Evolutionary conservation across 2,888 invertebrate genomes (phyloP).

Genomic region (Ptilodon capucinus): DNA sequence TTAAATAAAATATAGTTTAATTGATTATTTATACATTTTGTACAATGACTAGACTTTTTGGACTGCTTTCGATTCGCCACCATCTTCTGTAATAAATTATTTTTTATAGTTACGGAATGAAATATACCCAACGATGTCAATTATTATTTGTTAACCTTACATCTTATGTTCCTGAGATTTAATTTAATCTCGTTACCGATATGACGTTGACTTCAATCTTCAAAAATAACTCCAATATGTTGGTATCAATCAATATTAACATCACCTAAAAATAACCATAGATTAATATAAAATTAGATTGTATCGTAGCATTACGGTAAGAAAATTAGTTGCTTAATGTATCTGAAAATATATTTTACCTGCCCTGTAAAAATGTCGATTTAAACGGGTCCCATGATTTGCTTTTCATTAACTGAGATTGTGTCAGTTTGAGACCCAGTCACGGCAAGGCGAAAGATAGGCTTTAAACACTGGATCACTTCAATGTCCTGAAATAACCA

Average conservation of each 20-base stretch:
- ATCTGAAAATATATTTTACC: background rate
- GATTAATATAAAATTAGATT: background rate
- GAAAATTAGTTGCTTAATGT: background rate
- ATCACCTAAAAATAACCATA: background rate
- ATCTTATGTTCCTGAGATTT: background rate
- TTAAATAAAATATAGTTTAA: constrained; percentile 6
- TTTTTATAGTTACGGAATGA: too few relatives aligned
- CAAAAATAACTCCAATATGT: background rate
- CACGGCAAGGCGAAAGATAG: background rate
- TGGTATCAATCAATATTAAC: background rate
- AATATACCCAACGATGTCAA: background rate
- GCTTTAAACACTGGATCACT: background rate
- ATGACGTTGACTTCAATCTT: background rate
- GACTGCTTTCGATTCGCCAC: background rate
- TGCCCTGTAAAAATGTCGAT: background rate
- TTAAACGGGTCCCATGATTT: background rate
- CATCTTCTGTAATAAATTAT: background rate
- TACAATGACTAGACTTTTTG: background rate
- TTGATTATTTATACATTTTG: background rate
- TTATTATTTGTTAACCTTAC: background rate
- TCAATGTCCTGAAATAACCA: background rate
- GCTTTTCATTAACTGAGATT: too few relatives aligned
- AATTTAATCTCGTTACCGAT: background rate
- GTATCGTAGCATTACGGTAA: background rate
- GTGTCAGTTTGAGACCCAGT: background rate